phyloP scores from a whole-genome alignment of 2,113 vertebrate species.

The Pimephales promelas region DNA sequence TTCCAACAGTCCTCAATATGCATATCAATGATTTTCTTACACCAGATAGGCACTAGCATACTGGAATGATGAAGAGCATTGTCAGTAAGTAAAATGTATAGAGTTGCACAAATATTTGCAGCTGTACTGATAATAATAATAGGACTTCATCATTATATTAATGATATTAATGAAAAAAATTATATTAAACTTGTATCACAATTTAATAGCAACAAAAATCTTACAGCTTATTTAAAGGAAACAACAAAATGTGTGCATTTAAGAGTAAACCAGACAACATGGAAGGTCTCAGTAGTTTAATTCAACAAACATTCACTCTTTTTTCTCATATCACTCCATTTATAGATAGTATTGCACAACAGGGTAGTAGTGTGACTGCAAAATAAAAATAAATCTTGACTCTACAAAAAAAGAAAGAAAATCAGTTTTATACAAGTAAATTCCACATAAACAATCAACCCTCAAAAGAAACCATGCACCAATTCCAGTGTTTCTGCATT shows the following conservation, averaged over 20 bases:
- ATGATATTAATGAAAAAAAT: not conserved
- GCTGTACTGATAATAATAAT: not conserved
- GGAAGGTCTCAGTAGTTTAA: not conserved
- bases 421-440: not conserved
- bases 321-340: not conserved
- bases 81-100: not conserved
- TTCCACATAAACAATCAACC: not conserved
- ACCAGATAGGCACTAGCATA: not conserved
- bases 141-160: not conserved
- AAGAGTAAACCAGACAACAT: conserved; percentile 5
- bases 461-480: not conserved
- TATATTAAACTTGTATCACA: not conserved
- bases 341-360: conserved; percentile 10
- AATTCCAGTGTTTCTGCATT: not conserved
- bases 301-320: conserved; percentile 16
- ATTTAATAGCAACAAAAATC: not conserved
- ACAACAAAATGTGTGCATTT: not conserved
- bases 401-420: not conserved
- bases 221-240: not conserved
- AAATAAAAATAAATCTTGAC: not conserved
- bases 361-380: conserved; percentile 2
- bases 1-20: not conserved
- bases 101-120: not conserved
- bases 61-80: not conserved
- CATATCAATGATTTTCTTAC: not conserved